These are phyloP conservation scores for Plusia festucae DNA, from an alignment of 2,888 invertebrate genomes.

Conservation along the genomic window DNA sequence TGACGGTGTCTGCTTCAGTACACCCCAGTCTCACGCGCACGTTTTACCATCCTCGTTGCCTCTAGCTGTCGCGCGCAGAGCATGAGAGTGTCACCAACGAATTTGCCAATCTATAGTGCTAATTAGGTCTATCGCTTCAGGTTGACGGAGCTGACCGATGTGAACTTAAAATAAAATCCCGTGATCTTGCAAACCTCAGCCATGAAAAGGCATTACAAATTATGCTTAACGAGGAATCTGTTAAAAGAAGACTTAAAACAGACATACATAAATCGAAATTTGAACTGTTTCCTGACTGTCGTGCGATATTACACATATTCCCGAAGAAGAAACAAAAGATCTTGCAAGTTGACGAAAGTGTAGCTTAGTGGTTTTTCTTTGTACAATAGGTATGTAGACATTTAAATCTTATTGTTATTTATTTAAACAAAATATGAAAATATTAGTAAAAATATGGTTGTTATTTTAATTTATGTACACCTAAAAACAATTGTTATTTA, in stretches of 20 bases:
- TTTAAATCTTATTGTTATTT: background rate
- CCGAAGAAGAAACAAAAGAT: conserved; percentile 69
- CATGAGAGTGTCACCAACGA: no score
- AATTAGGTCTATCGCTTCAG: conserved; percentile 62
- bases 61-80: no score
- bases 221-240: conserved; percentile 74
- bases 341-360: conserved; percentile 35
- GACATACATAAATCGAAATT: conserved; percentile 77
- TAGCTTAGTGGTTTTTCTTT: conserved; percentile 13
- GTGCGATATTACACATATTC: conserved; percentile 81
- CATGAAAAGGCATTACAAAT: conserved; percentile 77
- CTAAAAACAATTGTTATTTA: no score
- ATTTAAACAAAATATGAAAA: background rate
- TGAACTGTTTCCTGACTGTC: conserved; percentile 80
- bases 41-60: no score
- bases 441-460: background rate
- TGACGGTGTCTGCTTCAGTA: no score
- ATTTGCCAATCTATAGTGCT: no score
- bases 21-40: no score
- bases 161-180: conserved; percentile 79
- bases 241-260: conserved; percentile 71
- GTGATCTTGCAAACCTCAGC: conserved; percentile 71
- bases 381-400: background rate
- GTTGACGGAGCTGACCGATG: conserved; percentile 84
- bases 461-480: background rate